Evolutionary conservation across 2,113 vertebrate species (phyloP), one percentile per base, ranked within the genome.

Genomic region (Clarias magur): DNA sequence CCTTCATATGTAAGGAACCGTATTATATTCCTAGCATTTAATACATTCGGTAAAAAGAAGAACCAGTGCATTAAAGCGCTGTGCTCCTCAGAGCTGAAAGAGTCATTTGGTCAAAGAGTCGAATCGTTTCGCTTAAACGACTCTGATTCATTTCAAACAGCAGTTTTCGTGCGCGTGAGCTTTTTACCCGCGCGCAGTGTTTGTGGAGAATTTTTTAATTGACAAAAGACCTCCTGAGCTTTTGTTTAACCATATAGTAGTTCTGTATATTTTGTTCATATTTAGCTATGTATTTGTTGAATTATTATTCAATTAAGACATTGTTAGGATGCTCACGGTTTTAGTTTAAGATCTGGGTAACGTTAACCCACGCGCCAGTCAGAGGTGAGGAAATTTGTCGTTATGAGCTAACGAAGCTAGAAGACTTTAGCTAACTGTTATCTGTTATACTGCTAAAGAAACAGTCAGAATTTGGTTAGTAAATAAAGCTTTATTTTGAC

Each of bases 381-480:
- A 70, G 17, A 25, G n/a, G 65, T 84, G 82, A 84, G 82, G 82
- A 70, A 57, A 34, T 19, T 5, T 62, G 30, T 19, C 48, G n/a
- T 79, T 21, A 23, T 27, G 2, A 54, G 25, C 53, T 34, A 27
- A 79, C 72, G 38, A 21, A 75, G 38, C 72, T 75, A 68, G 11
- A 1, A 11, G 2, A 19, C 2, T 16, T 34, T 42, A 54, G 5
- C 53, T 56, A 56, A 54, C 53, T 4, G 17, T 56, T 56, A 79
- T 4, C 19, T 23, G 7, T 42, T 63, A 15, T 38, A 4, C 25
- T 15, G 11, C 19, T n/a, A 23, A 76, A 48, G 48, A 8, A 17
- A 17, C 25, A 9, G 13, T 56, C 56, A 16, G 11, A 23, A 12
- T 19, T 57, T 1, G 7, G 38, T 79, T 57, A 79, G 53, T 30